Evolutionary conservation across 64 coral and sea anemone species (phyloP).

Genomic region (Astreopora myriophthalma): DNA sequence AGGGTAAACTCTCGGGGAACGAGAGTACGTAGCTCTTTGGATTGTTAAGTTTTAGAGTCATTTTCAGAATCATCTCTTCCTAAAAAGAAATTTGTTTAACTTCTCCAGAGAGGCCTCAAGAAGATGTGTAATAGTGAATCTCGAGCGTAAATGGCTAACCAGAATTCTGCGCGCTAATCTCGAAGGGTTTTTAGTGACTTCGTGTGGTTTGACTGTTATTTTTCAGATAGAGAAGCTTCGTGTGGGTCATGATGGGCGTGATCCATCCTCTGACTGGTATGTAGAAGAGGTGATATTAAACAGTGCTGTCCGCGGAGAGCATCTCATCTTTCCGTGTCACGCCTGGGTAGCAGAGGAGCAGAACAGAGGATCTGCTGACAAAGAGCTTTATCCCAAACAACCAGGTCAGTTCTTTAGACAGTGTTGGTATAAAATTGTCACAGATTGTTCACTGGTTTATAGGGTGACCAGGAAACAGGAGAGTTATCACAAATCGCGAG

Average conservation of each 20-base stretch:
- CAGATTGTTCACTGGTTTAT: no score
- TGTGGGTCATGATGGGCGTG: constrained; percentile 92
- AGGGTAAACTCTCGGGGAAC: no score
- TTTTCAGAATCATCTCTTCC: no score
- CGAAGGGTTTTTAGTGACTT: neutral
- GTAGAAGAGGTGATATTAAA: constrained; percentile 91
- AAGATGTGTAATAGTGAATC: no score
- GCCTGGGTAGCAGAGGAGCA: constrained; percentile 84
- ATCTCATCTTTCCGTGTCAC: constrained; percentile 86
- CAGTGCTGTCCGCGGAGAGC: constrained; percentile 83
- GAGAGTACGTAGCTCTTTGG: no score
- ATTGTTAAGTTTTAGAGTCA: no score
- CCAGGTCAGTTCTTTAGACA: constrained; percentile 26
- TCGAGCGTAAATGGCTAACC: no score
- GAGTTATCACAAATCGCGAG: no score
- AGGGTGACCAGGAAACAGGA: no score
- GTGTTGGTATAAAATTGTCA: no score
- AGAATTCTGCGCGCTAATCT: neutral
- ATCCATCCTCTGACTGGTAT: constrained; percentile 77
- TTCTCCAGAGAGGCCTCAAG: no score
- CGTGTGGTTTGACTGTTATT: neutral
- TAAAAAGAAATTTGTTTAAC: no score
- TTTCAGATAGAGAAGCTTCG: constrained; percentile 82
- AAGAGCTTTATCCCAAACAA: constrained; percentile 79
- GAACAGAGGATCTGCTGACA: constrained; percentile 70